Evolutionary conservation across 64 coral and sea anemone genomes (phyloP).

Genomic region (Trachythela sp.): DNA sequence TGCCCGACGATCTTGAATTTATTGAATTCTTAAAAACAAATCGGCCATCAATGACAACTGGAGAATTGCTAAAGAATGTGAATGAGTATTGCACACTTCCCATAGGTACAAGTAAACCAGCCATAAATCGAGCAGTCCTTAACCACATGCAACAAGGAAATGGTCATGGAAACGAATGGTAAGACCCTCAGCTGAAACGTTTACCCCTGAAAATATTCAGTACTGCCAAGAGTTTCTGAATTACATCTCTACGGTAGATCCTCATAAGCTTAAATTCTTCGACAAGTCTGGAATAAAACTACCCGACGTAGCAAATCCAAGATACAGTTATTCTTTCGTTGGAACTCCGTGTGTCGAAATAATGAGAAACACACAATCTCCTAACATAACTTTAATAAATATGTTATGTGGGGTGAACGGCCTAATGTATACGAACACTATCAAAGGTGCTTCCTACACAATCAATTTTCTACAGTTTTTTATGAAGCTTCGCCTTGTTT

Average conservation of each 20-base stretch:
- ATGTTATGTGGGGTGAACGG: neutral
- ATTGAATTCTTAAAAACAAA: slow-evolving; percentile 32
- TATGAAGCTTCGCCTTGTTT: neutral
- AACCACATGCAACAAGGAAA: neutral
- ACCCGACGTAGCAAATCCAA: neutral
- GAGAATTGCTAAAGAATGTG: slow-evolving; percentile 21
- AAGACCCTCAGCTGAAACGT: neutral
- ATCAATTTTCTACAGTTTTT: neutral
- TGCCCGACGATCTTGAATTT: slow-evolving; percentile 7
- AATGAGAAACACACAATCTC: neutral
- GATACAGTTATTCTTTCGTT: neutral
- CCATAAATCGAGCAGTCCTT: neutral
- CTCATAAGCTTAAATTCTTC: neutral
- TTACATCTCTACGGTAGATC: neutral
- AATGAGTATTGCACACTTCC: neutral
- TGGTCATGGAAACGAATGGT: neutral
- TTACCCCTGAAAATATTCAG: neutral
- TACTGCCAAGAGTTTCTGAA: neutral
- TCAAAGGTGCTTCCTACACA: neutral
- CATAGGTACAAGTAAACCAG: neutral
- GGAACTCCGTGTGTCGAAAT: slow-evolving; percentile 29
- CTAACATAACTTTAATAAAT: slow-evolving; percentile 20
- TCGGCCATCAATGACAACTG: slow-evolving; percentile 14
- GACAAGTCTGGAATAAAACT: neutral
- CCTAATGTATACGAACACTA: neutral